phyloP scores from a whole-genome alignment of 2,113 vertebrate genomes.

The Meles meles region DNA sequence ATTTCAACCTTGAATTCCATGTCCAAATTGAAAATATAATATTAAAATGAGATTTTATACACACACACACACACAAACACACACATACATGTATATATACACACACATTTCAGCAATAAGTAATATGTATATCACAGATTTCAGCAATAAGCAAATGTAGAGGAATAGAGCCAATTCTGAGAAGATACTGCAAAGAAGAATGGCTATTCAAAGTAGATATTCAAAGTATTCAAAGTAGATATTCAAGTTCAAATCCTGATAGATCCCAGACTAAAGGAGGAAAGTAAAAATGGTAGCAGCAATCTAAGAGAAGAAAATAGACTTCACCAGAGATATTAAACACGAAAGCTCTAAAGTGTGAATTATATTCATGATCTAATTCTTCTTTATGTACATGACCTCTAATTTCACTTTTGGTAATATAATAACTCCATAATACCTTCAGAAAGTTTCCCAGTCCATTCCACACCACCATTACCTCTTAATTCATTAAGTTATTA shows the following conservation, averaged over 20 bases:
- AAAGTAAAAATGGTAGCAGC: not conserved
- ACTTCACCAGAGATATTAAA: not conserved
- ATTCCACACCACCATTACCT: not conserved
- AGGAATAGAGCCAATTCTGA: not conserved
- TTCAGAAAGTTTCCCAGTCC: not conserved
- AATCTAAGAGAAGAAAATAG: not conserved
- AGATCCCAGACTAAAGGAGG: not conserved
- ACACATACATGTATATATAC: not conserved
- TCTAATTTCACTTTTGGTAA: not conserved
- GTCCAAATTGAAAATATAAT: conserved; percentile 61
- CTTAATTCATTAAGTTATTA: not conserved
- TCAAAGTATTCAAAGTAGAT: conserved; percentile 30
- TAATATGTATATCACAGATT: not conserved
- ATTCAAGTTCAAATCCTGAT: conserved; percentile 2
- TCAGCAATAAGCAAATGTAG: conserved; percentile 24
- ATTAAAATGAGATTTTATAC: conserved; percentile 50
- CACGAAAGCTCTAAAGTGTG: not conserved
- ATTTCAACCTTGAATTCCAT: conserved; percentile 63
- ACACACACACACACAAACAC: not conserved
- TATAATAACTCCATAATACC: not conserved
- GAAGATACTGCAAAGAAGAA: not conserved
- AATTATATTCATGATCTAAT: not conserved
- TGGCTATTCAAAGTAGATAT: not conserved
- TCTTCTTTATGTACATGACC: not conserved
- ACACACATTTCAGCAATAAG: not conserved